These are phyloP conservation scores for Rhadina sibilatrix DNA, from an alignment of 2,113 vertebrate genomes.

Conservation along the genomic window DNA sequence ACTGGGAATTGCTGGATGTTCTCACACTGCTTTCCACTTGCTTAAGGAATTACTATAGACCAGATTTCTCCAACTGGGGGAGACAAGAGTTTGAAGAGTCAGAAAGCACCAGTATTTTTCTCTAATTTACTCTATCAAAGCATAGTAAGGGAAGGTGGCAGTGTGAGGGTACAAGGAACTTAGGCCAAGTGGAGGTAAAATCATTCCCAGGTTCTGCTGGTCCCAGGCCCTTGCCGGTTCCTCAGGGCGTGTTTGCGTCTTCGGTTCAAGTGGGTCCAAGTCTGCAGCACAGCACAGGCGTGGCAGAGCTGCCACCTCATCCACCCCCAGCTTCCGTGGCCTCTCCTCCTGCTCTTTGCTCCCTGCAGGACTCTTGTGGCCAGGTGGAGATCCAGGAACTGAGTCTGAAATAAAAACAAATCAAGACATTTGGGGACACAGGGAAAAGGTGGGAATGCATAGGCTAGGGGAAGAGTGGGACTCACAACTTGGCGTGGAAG, in stretches of 20 bases:
- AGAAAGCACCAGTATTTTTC: not conserved
- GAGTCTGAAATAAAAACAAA: not conserved
- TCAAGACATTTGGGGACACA: not conserved
- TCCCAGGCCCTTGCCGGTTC: not conserved
- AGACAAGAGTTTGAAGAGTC: not conserved
- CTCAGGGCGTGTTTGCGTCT: not conserved
- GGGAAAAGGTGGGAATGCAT: not conserved
- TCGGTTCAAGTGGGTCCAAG: not conserved
- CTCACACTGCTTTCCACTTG: not conserved
- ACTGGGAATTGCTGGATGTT: not conserved
- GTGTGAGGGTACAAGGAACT: not conserved
- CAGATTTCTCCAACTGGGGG: not conserved
- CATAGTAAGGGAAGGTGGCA: not conserved
- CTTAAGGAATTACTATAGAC: not conserved
- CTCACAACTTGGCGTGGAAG: not conserved
- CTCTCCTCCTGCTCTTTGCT: slow-evolving; percentile 43
- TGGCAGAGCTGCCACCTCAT: slow-evolving; percentile 7
- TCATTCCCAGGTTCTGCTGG: not conserved
- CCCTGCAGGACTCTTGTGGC: not conserved
- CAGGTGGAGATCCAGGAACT: not conserved
- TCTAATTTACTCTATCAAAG: not conserved
- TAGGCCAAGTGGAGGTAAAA: not conserved
- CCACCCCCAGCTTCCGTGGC: slow-evolving; percentile 18
- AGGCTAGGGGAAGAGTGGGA: not conserved
- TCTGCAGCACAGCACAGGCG: not conserved